Evolutionary conservation across 2,888 invertebrate species (phyloP).

Genomic region (Sesamia inferens): DNA sequence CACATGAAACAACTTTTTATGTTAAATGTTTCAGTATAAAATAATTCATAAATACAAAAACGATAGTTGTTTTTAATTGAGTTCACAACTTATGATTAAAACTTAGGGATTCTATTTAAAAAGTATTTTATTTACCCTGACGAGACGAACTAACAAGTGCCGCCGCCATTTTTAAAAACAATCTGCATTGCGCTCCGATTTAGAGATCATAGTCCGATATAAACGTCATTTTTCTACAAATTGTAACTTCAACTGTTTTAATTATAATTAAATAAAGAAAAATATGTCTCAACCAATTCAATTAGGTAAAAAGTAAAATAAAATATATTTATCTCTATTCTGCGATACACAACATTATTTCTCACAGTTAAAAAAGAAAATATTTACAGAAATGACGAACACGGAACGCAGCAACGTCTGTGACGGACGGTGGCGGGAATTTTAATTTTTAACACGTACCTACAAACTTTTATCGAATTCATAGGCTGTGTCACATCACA

Average conservation of each 20-base stretch:
- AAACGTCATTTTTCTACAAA: not conserved
- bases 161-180: constrained; percentile 85
- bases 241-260: not conserved
- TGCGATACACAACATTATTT: no score
- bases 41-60: constrained; percentile 28
- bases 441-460: constrained; percentile 2
- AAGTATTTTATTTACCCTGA: constrained; percentile 86
- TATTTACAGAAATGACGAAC: not conserved
- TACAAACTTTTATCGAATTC: not conserved
- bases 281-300: no score
- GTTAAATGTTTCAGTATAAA: constrained; percentile 27
- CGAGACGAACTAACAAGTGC: constrained; percentile 89
- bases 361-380: not conserved
- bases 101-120: constrained; percentile 61
- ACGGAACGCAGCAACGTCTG: constrained; percentile 33
- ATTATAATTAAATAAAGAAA: not conserved
- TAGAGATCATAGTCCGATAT: constrained; percentile 19
- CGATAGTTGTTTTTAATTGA: constrained; percentile 35
- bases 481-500: not conserved
- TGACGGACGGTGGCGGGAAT: constrained; percentile 17
- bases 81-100: constrained; percentile 26
- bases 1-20: constrained; percentile 66
- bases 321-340: not conserved
- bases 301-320: not conserved
- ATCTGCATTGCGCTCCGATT: constrained; percentile 70